phyloP scores from a whole-genome alignment of 2,113 vertebrate species.

The Psilopsiagon aymara region DNA sequence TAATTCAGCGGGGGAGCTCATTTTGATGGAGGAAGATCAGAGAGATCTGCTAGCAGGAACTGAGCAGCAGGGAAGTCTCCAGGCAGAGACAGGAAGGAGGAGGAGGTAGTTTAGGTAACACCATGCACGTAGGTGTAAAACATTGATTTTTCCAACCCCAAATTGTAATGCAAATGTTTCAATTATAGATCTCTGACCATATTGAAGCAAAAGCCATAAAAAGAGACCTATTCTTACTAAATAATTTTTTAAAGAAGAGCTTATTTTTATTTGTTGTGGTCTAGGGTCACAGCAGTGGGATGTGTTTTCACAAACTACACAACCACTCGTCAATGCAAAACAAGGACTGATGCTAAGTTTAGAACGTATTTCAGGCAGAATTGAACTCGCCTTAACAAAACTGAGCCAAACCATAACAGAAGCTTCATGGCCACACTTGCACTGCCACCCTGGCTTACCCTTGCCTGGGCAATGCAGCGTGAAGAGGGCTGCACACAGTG shows the following conservation, averaged over 20 bases:
- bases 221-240: not conserved
- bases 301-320: not conserved
- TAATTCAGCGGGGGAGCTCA: constrained; percentile 28
- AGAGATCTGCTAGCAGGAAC: constrained; percentile 34
- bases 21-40: constrained; percentile 60
- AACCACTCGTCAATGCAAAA: not conserved
- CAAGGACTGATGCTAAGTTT: not conserved
- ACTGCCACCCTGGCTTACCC: not conserved
- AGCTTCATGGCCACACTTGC: not conserved
- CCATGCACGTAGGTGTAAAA: constrained; percentile 9
- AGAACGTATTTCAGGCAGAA: not conserved
- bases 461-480: not conserved
- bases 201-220: constrained; percentile 1
- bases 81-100: constrained; percentile 58
- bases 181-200: not conserved
- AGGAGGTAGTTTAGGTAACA: constrained; percentile 60
- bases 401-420: not conserved
- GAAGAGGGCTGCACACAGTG: not conserved
- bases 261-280: not conserved
- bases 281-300: not conserved
- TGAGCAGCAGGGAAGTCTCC: constrained; percentile 55
- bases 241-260: not conserved
- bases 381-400: not conserved
- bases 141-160: not conserved
- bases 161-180: not conserved